Evolutionary conservation across 1,140 invertebrate species (phyloP), one percentile per base, ranked within the genome.

Genomic region (Pseudomyrmex sp.): DNA sequence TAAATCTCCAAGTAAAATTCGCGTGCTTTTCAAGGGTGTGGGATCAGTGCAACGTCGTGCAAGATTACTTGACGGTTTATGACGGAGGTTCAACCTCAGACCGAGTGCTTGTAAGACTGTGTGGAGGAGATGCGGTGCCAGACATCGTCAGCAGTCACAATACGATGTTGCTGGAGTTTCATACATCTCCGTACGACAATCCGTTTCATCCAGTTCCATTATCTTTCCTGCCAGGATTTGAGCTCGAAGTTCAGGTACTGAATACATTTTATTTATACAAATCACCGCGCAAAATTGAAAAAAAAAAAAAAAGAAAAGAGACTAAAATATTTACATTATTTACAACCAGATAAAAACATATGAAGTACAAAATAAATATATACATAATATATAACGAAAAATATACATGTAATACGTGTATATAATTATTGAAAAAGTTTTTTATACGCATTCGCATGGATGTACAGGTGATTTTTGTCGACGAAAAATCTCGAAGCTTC

Each of bases 41-140:
- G 96, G 97, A 97, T 94, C 96, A 97, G 92, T 97, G 97, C 91
- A 97, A 97, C 92, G 95, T 97, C 79, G 96, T 97, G 35, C 97
- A 97, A 92, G 97, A 97, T 93, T 97, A 97, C 91, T 93, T 97
- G 80, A 97, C 97, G 23, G 96, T 98, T 80, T 97, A 97, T 94
- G 97, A 98, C 90, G 97, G 97, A 0, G 95, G 96, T n/a, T 96
- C 96, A 1, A 95, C 95, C 13, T 95, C 95, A 23, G 96, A 97
- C 56, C 96, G 97, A 2, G 96, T 97, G 8, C 93, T 98, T 48
- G 96, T 97, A 5, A 95, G 97, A 82, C 95, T 98, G 66, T 98
- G 97, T 91, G 97, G 97, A n/a, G 97, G 97, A 2, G 97, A 98
- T 90, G 96, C 95, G 1, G 96, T 98, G 4, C 97, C 97, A 12